Base-by-base conservation (phyloP, 2,113 vertebrate genomes). In the Lampris megalopsis region DNA sequence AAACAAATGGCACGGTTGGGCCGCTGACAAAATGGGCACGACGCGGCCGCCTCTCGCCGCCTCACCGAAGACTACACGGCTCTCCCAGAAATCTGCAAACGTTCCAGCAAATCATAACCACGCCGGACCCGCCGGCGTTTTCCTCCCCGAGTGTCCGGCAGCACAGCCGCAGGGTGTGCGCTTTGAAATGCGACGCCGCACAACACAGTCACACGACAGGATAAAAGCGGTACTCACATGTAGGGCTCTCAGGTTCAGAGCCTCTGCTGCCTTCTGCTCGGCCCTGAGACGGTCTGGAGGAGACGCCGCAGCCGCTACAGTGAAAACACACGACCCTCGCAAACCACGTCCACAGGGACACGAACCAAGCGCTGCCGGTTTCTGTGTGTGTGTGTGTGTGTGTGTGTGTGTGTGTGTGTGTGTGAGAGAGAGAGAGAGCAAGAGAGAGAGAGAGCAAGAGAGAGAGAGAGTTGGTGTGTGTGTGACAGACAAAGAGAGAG, bases 1-100 rank as follows among this genome's bases (percentile, higher is more conserved):
- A 82, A 85, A 73, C 83, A 91, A 91, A 90, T 89, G 85, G 86
- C 74, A n/a, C 52, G 38, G 54, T 63, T 62, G 77, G 68, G 76
- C 87, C 82, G 80, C 78, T 72, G 74, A 89, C 70, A 83, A 88
- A 88, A 82, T 85, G 84, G 85, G 53, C 73, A 85, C 71, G 75
- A 54, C 42, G n/a, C 9, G 71, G 75, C 80, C 69, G 74, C 67
- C 66, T 54, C 52, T 43, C 45, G 68, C 49, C 61, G 59, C 7
- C 58, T 68, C 38, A 10, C 36, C 52, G 37, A 24, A 8, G 42
- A 35, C 80, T 58, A 72, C 73, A 45, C 68, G 62, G 8, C 36
- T 68, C 42, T 72, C n/a, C 48, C 47, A 56, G 8, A 10, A 49
- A 65, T n/a, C 58, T 37, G 54, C 11, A 71, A 65, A 71, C 52